Evolutionary conservation across 92 coral and sea anemone genomes (phyloP), one percentile per base, ranked within the genome.

Genomic region (Palythoa grandiflora): DNA sequence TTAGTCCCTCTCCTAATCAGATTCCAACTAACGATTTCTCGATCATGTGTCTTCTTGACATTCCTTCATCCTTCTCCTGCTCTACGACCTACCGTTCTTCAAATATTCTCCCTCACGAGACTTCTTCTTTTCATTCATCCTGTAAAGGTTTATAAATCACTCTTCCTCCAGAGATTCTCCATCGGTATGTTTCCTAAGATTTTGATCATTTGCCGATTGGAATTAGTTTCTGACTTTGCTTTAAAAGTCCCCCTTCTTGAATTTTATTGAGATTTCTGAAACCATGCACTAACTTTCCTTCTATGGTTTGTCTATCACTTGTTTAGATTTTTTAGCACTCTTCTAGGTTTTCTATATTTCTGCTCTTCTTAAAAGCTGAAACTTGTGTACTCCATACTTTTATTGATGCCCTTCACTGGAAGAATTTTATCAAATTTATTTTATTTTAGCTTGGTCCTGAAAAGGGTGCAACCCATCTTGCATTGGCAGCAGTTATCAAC

Each of bases 361-460:
- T 44, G 6, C 50, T 44, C 7, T 44, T 44, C 50, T 44, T 2
- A 44, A 28, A 44, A 44, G 50, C 50, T 2, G 50, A 44, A 44
- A 0, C 6, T 44, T 4, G 28, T 28, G 28, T 28, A 44, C 7
- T 44, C 50, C 50, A 4, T 44, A 6, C 61, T 55, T 21, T n/a
- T 6, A 6, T 7, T 20, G 16, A 10, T 36, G 12, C 19, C 60
- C 13, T 14, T 15, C 14, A 20, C 19, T 15, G 11, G 38, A 48
- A 9, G 68, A 0, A 28, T 77, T 54, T 77, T 13, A 38, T 35
- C 14, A 35, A 9, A 20, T 5, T 35, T 77, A 19, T 4, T 36
- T 77, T 54, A 53, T 54, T 77, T 28, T 54, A 97, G 99, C 95
- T 97, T 89, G 99, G 99, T 59, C 99, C 99, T 86, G 98, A 97